These are phyloP conservation scores for Clarias macrocephalus DNA, from an alignment of 2,113 vertebrate species.

Conservation along the genomic window DNA sequence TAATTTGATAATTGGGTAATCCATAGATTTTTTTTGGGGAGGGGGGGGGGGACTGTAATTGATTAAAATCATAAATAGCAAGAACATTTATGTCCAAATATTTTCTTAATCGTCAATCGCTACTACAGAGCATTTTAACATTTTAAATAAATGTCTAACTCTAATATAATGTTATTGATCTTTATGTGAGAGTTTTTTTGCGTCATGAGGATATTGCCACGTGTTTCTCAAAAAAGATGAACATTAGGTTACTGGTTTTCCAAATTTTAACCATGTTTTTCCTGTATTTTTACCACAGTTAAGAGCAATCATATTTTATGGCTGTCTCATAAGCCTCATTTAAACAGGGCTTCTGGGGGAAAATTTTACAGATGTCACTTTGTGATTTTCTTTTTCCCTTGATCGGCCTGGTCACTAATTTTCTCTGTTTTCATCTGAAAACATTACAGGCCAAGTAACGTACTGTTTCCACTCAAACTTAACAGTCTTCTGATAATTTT, in stretches of 20 bases:
- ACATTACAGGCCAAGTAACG: not conserved
- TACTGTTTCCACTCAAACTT: not conserved
- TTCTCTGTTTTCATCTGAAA: not conserved
- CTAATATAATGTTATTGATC: not conserved
- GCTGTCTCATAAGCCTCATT: not conserved
- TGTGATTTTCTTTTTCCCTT: not conserved
- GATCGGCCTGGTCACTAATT: not conserved
- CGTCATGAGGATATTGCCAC: not conserved
- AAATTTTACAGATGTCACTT: not conserved
- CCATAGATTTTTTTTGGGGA: not conserved
- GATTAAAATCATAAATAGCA: not conserved
- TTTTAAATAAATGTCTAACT: not conserved
- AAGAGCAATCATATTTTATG: not conserved
- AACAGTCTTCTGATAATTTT: not conserved
- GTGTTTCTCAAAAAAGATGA: not conserved
- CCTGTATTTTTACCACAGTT: not conserved
- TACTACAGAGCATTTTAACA: not conserved
- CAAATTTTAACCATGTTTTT: not conserved
- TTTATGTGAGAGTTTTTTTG: not conserved
- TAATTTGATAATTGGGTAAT: not conserved
- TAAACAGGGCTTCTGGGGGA: not conserved
- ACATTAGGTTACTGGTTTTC: not conserved
- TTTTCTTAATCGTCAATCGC: not conserved
- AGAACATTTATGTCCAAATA: not conserved
- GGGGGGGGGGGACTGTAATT: too few species aligned